phyloP scores from a whole-genome alignment of 2,797 vertebrate genomes.

The Cirrhinus mrigala region DNA sequence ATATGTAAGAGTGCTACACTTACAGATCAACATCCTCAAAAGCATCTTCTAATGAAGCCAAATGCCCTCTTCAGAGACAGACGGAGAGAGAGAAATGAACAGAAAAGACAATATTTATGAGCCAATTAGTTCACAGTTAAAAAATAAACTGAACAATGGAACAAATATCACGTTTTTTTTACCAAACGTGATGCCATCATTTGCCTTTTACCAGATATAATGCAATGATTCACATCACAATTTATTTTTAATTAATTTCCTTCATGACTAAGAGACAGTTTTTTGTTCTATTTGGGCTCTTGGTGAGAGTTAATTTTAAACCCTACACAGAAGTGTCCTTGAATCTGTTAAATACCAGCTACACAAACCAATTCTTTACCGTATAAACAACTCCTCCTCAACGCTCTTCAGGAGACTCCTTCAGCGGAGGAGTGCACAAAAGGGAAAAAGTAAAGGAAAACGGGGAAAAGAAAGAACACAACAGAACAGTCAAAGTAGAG shows the following conservation, averaged over 20 bases:
- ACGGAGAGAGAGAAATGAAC: slow-evolving; percentile 12
- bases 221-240: neutral
- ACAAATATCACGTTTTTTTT: neutral
- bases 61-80: slow-evolving; percentile 74
- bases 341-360: neutral
- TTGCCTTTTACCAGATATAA: neutral
- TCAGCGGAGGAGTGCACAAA: slow-evolving; percentile 58
- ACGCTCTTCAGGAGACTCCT: slow-evolving; percentile 87
- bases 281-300: neutral
- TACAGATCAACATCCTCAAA: slow-evolving; percentile 81
- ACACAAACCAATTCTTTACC: slow-evolving; percentile 75
- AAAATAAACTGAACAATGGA: neutral
- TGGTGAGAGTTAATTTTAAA: neutral
- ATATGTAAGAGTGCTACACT: slow-evolving; percentile 59
- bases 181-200: neutral
- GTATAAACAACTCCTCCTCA: slow-evolving; percentile 87
- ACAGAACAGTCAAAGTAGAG: slow-evolving; percentile 69
- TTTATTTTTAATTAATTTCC: neutral
- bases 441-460: slow-evolving; percentile 56
- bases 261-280: neutral
- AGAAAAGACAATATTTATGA: neutral
- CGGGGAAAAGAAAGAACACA: slow-evolving; percentile 52
- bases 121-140: neutral
- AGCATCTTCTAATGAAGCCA: slow-evolving; percentile 77
- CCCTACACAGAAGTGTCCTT: neutral